Evolutionary conservation across 2,113 vertebrate genomes (phyloP).

Genomic region (Tenrec ecaudatus): DNA sequence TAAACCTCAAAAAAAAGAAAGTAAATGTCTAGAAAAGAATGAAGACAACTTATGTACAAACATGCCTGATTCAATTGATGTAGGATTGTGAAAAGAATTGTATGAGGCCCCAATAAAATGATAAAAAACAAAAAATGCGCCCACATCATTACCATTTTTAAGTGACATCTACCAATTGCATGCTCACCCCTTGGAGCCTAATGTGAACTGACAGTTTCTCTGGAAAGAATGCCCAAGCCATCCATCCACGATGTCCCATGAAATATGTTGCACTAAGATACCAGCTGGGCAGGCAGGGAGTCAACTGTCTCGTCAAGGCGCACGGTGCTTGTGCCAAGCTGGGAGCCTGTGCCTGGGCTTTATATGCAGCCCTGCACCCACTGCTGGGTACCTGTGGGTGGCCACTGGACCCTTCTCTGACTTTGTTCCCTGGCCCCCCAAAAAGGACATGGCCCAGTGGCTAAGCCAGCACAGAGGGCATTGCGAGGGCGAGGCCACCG

Average conservation of each 20-base stretch:
- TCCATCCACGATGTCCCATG: neutral
- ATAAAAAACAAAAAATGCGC: too few species aligned
- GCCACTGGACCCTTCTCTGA: fast-evolving
- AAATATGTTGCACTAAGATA: neutral
- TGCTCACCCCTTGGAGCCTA: slow-evolving; percentile 3
- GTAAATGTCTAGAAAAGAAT: too few species aligned
- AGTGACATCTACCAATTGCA: neutral
- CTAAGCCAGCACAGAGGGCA: fast-evolving
- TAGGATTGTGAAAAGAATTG: too few species aligned
- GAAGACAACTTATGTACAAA: too few species aligned
- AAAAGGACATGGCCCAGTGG: neutral
- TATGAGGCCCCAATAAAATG: too few species aligned
- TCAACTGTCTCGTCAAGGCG: neutral
- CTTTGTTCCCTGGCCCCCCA: neutral
- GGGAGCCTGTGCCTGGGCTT: too few species aligned
- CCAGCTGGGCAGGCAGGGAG: neutral
- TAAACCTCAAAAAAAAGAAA: too few species aligned
- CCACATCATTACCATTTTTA: neutral
- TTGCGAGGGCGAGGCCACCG: fast-evolving
- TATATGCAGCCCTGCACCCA: fast-evolving
- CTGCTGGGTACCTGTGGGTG: fast-evolving
- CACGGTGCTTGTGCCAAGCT: too few species aligned
- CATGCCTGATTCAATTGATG: too few species aligned
- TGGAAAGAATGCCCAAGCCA: slow-evolving; percentile 14
- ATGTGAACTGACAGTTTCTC: slow-evolving; percentile 31